A percentile compares a stretch with the other conserved stretches of the same genome.
Conservation (phyloP, 2,113 vertebrate species). For the Rhinolophus ferrumequinum region DNA sequence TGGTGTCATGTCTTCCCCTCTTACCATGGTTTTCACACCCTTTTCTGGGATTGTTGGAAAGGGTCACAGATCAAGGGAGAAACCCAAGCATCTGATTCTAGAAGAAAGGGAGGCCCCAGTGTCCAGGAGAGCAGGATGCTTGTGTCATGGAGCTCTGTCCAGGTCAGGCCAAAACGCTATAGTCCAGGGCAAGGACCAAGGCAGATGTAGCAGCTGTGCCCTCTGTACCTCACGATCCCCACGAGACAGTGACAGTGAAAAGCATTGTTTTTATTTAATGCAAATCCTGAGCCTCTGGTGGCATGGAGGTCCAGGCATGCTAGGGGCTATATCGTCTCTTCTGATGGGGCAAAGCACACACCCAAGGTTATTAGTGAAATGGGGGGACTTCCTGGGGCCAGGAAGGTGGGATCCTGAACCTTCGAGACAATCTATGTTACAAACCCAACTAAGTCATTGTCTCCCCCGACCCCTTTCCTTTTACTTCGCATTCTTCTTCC, state of each 20-base stretch:
- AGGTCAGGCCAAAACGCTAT: neutral
- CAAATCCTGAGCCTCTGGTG: neutral
- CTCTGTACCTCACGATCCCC: accelerated
- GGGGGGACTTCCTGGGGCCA: neutral
- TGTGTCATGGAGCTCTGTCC: neutral
- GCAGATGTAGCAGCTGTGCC: neutral
- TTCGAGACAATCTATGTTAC: neutral
- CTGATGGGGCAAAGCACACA: neutral
- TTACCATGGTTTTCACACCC: neutral
- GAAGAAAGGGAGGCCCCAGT: neutral
- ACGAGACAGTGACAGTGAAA: neutral
- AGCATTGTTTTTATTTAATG: neutral
- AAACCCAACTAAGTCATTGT: neutral
- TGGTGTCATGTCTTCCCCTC: neutral
- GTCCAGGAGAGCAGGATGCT: neutral
- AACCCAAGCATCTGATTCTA: neutral
- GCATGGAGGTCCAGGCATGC: neutral
- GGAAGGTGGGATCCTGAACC: neutral
- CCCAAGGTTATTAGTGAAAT: neutral
- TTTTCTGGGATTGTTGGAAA: neutral
- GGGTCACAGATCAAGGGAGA: neutral
- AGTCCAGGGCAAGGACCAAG: neutral
- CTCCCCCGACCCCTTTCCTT: accelerated
- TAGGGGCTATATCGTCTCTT: neutral
- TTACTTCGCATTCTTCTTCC: neutral